phyloP scores from a whole-genome alignment of 2,797 vertebrate species.

The Hypotaenidia philippensis region DNA sequence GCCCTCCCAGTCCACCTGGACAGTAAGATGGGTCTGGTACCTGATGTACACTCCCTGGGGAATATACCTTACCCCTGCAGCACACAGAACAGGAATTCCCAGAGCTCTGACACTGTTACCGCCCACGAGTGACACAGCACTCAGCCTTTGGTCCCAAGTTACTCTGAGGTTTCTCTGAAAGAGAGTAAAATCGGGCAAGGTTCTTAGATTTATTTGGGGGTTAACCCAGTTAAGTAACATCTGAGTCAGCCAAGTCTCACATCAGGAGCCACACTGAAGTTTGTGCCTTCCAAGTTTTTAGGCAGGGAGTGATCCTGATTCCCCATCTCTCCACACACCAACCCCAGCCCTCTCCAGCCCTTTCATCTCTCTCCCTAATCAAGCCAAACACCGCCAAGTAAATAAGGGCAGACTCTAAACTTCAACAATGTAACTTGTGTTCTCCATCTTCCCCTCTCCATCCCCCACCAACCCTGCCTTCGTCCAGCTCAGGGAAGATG shows the following conservation, averaged over 20 bases:
- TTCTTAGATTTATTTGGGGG: neutral
- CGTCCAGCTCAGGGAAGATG: conserved; percentile 66
- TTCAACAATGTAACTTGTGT: neutral
- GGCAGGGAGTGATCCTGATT: neutral
- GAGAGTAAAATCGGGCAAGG: neutral
- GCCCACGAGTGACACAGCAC: rapidly evolving
- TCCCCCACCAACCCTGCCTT: neutral
- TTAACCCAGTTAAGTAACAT: neutral
- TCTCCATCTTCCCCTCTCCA: neutral
- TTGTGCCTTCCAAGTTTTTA: neutral
- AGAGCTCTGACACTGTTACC: neutral
- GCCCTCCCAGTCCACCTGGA: neutral
- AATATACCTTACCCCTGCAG: neutral
- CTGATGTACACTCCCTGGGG: rapidly evolving
- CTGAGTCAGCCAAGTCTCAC: neutral
- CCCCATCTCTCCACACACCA: neutral
- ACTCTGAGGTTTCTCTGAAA: neutral
- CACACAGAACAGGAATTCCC: rapidly evolving
- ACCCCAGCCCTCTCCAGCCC: rapidly evolving
- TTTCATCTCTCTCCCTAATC: neutral
- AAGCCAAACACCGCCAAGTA: neutral
- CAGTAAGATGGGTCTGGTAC: neutral
- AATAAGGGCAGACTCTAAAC: neutral
- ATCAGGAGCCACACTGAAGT: neutral
- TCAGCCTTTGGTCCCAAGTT: neutral